Conservation (phyloP, 2,888 invertebrate species). For the Rutpela maculata region DNA sequence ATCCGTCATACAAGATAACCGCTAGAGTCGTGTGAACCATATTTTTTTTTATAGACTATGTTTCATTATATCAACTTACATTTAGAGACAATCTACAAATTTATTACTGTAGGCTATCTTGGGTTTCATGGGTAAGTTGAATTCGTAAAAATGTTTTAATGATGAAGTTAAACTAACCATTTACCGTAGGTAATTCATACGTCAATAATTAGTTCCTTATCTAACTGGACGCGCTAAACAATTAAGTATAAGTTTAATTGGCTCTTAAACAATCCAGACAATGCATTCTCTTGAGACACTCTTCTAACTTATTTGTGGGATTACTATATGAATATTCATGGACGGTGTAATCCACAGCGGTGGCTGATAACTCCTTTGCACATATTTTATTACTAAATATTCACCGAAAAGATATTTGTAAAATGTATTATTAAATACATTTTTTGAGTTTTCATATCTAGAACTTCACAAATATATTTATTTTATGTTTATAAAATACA, state of each 20-base stretch:
- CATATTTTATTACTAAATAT: not conserved
- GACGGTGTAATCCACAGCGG: constrained; percentile 4
- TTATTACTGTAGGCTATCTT: not conserved
- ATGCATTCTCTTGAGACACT: constrained; percentile 44
- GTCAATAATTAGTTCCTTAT: constrained; percentile 47
- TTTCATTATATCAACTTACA: too few relatives aligned
- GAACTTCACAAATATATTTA: too few relatives aligned
- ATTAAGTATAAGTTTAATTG: constrained; percentile 44
- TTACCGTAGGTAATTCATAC: constrained; percentile 30
- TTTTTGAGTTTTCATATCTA: too few relatives aligned
- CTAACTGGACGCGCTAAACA: constrained; percentile 42
- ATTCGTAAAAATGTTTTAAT: constrained; percentile 24
- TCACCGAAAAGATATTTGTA: too few relatives aligned
- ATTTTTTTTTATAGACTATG: too few relatives aligned
- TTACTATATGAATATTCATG: constrained; percentile 24
- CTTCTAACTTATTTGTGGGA: constrained; percentile 34
- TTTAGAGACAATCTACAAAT: not conserved
- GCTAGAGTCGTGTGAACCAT: too few relatives aligned
- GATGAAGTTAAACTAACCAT: constrained; percentile 9
- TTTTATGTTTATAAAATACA: too few relatives aligned
- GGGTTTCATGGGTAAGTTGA: not conserved
- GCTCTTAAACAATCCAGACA: constrained; percentile 44
- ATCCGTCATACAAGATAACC: too few relatives aligned
- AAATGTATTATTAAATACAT: too few relatives aligned
- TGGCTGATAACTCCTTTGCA: not conserved